phyloP scores from a whole-genome alignment of 2,888 invertebrate genomes.

The Tanytarsus gracilentus region DNA sequence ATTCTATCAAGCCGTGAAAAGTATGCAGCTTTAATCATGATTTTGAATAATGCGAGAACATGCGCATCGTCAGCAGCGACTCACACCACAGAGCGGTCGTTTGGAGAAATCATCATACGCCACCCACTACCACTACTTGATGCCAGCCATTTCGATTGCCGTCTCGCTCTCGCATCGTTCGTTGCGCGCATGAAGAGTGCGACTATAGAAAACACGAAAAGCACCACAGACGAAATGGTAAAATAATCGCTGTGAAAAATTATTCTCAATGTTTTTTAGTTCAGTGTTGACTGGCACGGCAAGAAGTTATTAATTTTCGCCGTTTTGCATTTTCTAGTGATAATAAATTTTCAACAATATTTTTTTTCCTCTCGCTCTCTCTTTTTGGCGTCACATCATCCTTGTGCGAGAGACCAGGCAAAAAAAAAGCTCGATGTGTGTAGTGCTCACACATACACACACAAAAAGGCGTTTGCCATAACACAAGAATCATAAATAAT shows the following conservation, averaged over 20 bases:
- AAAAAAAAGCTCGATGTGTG: not conserved
- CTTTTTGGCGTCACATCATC: not conserved
- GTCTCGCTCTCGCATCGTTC: not conserved
- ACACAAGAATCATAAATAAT: not conserved
- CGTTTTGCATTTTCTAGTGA: constrained; percentile 12
- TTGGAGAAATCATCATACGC: not conserved
- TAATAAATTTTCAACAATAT: constrained; percentile 14
- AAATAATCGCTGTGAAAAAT: constrained; percentile 26
- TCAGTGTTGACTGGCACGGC: constrained; percentile 26
- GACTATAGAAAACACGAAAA: constrained; percentile 15
- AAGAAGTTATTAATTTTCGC: constrained; percentile 25
- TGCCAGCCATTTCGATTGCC: not conserved
- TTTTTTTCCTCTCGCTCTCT: not conserved
- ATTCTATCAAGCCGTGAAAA: not conserved
- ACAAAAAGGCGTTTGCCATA: not conserved
- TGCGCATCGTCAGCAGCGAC: not conserved
- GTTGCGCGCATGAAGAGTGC: not conserved
- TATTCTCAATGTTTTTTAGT: constrained; percentile 27
- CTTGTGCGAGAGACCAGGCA: not conserved
- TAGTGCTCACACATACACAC: not conserved
- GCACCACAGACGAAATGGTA: constrained; percentile 8
- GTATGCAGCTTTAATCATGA: constrained; percentile 11
- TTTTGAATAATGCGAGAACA: not conserved
- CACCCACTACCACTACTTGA: not conserved
- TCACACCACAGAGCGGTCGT: not conserved